Conservation (phyloP, 2,888 invertebrate species). For the Perdita meconis region DNA sequence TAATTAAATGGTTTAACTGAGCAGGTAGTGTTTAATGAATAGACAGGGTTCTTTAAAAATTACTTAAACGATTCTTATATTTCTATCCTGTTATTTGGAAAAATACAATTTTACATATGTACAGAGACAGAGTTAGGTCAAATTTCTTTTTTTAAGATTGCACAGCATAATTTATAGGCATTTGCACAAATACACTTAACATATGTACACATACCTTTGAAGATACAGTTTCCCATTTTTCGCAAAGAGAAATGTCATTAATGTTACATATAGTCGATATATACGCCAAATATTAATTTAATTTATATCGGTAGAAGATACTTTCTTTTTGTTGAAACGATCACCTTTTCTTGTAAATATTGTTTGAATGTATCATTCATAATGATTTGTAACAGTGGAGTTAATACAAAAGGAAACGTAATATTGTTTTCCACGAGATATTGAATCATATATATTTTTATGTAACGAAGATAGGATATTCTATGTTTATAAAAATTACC, state of each 20-base stretch:
- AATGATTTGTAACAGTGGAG: slow-evolving; percentile 12
- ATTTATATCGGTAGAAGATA: slow-evolving; percentile 46
- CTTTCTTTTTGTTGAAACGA: slow-evolving; percentile 47
- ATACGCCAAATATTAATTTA: slow-evolving; percentile 41
- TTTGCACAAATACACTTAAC: slow-evolving; percentile 42
- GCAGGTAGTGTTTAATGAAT: background rate
- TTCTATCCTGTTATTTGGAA: slow-evolving; percentile 60
- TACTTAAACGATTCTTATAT: slow-evolving; percentile 47
- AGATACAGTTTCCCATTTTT: slow-evolving; percentile 14
- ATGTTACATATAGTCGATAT: slow-evolving; percentile 42
- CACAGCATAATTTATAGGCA: slow-evolving; percentile 28
- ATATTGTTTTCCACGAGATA: slow-evolving; percentile 16
- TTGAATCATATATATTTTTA: slow-evolving; percentile 8
- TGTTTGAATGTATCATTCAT: slow-evolving; percentile 10
- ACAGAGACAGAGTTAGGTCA: slow-evolving; percentile 54
- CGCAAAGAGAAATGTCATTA: slow-evolving; percentile 16
- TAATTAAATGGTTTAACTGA: background rate
- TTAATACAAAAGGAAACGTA: slow-evolving; percentile 17
- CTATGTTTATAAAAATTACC: slow-evolving; percentile 33
- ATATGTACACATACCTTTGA: slow-evolving; percentile 28
- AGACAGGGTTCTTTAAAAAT: background rate
- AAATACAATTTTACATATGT: slow-evolving; percentile 67
- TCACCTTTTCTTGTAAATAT: slow-evolving; percentile 14
- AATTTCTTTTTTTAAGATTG: slow-evolving; percentile 14
- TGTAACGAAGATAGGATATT: slow-evolving; percentile 17